Conservation (phyloP, 2,797 vertebrate species). For the Danionella dracula region DNA sequence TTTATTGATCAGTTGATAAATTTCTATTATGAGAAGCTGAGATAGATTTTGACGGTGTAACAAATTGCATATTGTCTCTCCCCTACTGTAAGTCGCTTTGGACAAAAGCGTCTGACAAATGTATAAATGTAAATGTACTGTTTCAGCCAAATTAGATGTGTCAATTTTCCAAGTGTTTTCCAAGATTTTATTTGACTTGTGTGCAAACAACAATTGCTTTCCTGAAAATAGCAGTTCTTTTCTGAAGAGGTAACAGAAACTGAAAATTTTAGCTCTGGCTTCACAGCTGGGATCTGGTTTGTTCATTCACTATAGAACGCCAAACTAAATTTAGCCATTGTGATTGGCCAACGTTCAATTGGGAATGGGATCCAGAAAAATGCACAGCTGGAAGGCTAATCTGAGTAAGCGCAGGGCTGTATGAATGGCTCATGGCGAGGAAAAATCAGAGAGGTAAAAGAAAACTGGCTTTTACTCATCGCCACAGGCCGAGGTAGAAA, state of each 20-base stretch:
- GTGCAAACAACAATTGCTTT: too few species aligned
- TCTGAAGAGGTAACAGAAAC: not conserved
- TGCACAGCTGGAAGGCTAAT: constrained; percentile 29
- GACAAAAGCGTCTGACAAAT: too few species aligned
- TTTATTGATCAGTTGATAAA: too few species aligned
- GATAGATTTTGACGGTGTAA: too few species aligned
- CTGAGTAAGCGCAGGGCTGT: constrained; percentile 12
- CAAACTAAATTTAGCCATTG: constrained; percentile 33
- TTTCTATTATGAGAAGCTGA: too few species aligned
- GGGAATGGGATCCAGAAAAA: constrained; percentile 24
- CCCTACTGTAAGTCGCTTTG: too few species aligned
- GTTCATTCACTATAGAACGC: constrained; percentile 5
- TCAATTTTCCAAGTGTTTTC: too few species aligned
- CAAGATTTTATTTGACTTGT: too few species aligned
- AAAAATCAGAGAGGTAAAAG: constrained; percentile 9
- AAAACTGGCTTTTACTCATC: constrained; percentile 16
- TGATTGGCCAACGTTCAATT: constrained; percentile 16
- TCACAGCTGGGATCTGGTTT: not conserved
- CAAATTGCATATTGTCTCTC: too few species aligned
- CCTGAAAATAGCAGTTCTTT: not conserved
- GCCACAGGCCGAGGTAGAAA: not conserved
- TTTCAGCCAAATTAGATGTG: too few species aligned
- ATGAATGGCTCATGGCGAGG: constrained; percentile 20
- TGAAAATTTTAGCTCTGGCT: not conserved
- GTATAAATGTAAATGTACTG: too few species aligned